Base-by-base conservation (phyloP, 1,140 invertebrate genomes). In the Triops cancriformis region DNA sequence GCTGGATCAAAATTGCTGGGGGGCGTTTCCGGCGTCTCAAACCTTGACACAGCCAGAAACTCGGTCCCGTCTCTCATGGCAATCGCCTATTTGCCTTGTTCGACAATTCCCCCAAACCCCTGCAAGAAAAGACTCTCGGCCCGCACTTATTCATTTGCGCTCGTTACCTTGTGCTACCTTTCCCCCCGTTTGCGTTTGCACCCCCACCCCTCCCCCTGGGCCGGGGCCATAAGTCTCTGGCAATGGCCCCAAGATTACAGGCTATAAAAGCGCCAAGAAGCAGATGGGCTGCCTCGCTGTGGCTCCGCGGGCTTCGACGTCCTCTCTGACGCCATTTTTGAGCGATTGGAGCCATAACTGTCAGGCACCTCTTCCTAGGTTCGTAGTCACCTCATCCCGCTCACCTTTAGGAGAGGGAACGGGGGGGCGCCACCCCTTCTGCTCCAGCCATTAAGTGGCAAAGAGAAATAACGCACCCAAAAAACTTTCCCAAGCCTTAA, bases 401-500 rank as follows among this genome's bases (percentile, higher is more conserved):
- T 6, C 6, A 64, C 18, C 4, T n/a, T n/a, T 6, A n/a, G n/a
- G 23, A 64, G 23, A 18, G n/a, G 51, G 1, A 3, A 18, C 14
- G 23, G 23, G 6, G 51, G 51, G 14, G 23, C 14, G 10, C 51
- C 51, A 64, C 3, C 51, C 51, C 51, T 7, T 64, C 18, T 64
- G 51, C 51, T 64, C n/a, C 23, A 0, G 14, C 51, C 51, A 18
- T n/a, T 64, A n/a, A 64, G 51, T 64, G 23, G 51, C 51, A 64
- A 64, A 64, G 51, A 64, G 51, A 64, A 64, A 64, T 64, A 64
- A 64, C 51, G n/a, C 51, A 64, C 51, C 31, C 31, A 37, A 37
- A 37, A 37, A 64, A 64, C 51, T 64, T 64, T 64, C 51, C 51
- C 51, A 64, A 64, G 51, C 51, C 51, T 64, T 64, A 64, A 64